Evolutionary conservation across 2,888 invertebrate species (phyloP), one percentile per base, ranked within the genome.

Genomic region (Silvanus unidentatus): DNA sequence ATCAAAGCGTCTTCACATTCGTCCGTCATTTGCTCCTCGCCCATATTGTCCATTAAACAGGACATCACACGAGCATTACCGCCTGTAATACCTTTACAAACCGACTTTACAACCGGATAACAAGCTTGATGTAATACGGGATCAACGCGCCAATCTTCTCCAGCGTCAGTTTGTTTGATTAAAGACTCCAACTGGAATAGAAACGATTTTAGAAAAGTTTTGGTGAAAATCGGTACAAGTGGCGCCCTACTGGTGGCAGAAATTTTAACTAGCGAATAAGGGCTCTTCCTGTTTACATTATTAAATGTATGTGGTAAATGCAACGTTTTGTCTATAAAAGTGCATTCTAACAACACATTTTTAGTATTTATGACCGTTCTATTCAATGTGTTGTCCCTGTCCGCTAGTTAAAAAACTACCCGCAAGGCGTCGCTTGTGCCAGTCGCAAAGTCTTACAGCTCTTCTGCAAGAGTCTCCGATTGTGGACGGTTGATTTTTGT

Each of bases 101-200:
- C 82, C 27, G 78, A 73, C 64, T 87, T 84, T 0, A 93, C 93
- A 5, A 95, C 90, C 1, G 86, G 80, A 59, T 85, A 82, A 66
- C 97, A 97, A 1, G 91, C 88, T 65, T 87, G 84, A 40, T 86
- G 80, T 40, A 97, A 73, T 32, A 93, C 84, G 1, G 92, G 92
- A 74, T 99, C 98, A 0, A 97, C 90, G 57, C 90, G 80, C 89
- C 95, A 95, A 72, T 97, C 93, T 72, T 92, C 91, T 1, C 89
- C 96, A n/a, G 85, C 87, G 71, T 98, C 95, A 3, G 91, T 84
- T 60, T 90, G 85, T 72, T 88, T 86, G 2, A 97, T 76, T 35
- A 97, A 72, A 29, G 76, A 74, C 71, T 92, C 89, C 48, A 97
- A 70, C 84, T 86, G 57, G 10, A 49, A 48, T 40, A 8, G 8